Base-by-base conservation (phyloP, 2,888 invertebrate genomes). In the Parnassius mnemosyne region DNA sequence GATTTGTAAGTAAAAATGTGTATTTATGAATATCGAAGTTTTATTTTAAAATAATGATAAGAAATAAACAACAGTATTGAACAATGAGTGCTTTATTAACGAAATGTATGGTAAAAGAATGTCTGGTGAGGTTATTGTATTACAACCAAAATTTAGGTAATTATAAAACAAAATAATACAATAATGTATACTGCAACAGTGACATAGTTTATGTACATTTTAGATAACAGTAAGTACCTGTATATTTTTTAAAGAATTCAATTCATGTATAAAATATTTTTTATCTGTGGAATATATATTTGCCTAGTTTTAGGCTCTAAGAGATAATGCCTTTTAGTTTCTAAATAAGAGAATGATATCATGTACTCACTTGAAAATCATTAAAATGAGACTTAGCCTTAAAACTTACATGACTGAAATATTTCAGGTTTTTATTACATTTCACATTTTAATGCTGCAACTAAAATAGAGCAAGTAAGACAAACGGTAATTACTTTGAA, bases 61-160 rank as follows among this genome's bases (percentile, higher is more conserved):
- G 44, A 41, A n/a, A 71, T 20, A 57, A 49, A 54, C 60, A 47
- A 55, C 67, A 64, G 64, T 71, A 69, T 73, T 66, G 90, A 90
- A 90, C 90, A 90, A 89, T 89, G 87, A 88, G 90, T 90, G 90
- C 89, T 90, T 89, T 90, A 90, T 87, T 90, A 89, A 89, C 89
- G 85, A 89, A 89, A 89, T 88, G 88, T 85, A 81, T 84, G 87
- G 78, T 79, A 84, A 84, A 84, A 83, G 81, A 85, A 87, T 83
- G 83, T 83, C 80, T 84, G 82, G 83, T 84, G 84, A 86, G 81
- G 83, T 87, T 79, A 80, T 79, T 77, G 71, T 75, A 74, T 81
- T 84, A 86, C 84, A 87, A 87, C 81, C 86, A 81, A 76, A 84
- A 83, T 77, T 80, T 83, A 69, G 61, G 66, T 63, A 66, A 63